These are phyloP conservation scores for Caenorhabditis virilis DNA, from an alignment of 2,888 invertebrate species.

Conservation along the genomic window DNA sequence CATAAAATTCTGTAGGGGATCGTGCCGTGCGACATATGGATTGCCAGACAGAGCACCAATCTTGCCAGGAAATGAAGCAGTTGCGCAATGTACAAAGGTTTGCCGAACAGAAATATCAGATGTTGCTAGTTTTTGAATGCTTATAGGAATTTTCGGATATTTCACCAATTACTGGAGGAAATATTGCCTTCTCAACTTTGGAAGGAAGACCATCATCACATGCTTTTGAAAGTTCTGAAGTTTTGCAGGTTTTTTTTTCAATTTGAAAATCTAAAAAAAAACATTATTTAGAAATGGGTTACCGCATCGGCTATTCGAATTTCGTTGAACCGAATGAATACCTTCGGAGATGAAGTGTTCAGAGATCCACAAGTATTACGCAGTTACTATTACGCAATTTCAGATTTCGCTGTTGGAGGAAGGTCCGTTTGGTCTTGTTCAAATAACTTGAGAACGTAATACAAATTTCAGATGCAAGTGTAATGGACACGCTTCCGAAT, in stretches of 20 bases:
- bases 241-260: conserved; percentile 86
- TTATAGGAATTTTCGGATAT: conserved; percentile 88
- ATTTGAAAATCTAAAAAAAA: no score
- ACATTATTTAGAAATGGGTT: conserved; percentile 82
- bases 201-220: conserved; percentile 84
- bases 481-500: conserved; percentile 94
- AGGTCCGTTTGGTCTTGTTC: conserved; percentile 70
- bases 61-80: conserved; percentile 82
- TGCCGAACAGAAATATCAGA: background rate
- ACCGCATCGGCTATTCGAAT: conserved; percentile 92
- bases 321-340: conserved; percentile 87
- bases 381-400: conserved; percentile 92
- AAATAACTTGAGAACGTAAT: background rate
- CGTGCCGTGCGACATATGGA: conserved; percentile 88
- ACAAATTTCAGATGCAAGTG: conserved; percentile 82
- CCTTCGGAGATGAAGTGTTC: conserved; percentile 91
- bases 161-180: conserved; percentile 89
- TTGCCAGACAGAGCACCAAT: conserved; percentile 80
- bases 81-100: conserved; percentile 88
- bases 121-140: background rate
- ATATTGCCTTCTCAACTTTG: conserved; percentile 70
- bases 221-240: conserved; percentile 85
- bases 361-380: conserved; percentile 78
- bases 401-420: conserved; percentile 75
- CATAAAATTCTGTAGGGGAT: no score